Percentiles rank a stretch among this genome's conserved stretches.
Evolutionary conservation across 2,113 vertebrate genomes (phyloP).

Genomic region (Crocuta crocuta): DNA sequence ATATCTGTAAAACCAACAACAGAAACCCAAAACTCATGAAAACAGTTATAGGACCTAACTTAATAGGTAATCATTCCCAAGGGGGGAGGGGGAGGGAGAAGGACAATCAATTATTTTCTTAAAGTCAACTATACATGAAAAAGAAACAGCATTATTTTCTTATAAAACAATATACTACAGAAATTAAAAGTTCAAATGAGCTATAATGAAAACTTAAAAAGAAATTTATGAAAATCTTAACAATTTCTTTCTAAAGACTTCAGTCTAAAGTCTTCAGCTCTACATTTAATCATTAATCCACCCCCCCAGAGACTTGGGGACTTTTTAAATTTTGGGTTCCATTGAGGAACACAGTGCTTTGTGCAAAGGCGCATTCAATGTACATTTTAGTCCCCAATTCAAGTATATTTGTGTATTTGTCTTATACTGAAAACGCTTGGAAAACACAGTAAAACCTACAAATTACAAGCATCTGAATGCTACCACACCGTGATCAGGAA

Average conservation of each 20-base stretch:
- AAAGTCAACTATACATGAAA: neutral
- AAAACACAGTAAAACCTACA: neutral
- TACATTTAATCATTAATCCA: neutral
- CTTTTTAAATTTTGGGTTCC: neutral
- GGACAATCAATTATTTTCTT: neutral
- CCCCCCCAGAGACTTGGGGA: neutral
- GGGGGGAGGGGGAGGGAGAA: too few relatives aligned
- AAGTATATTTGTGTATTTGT: neutral
- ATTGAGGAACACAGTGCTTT: neutral
- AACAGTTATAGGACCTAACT: neutral
- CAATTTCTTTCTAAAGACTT: neutral
- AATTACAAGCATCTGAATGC: neutral
- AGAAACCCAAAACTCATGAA: slow-evolving; percentile 53
- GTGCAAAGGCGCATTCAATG: neutral
- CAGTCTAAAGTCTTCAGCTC: neutral
- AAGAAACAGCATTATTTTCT: neutral
- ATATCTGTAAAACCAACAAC: slow-evolving; percentile 91
- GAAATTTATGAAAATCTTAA: neutral
- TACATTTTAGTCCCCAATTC: neutral
- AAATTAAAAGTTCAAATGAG: slow-evolving; percentile 22
- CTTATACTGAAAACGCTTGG: neutral
- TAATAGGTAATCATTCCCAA: neutral
- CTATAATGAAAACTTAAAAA: neutral
- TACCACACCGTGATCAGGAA: neutral
- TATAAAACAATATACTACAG: neutral